Evolutionary conservation across 2,797 vertebrate species (phyloP).

Genomic region (Cynopterus sphinx): DNA sequence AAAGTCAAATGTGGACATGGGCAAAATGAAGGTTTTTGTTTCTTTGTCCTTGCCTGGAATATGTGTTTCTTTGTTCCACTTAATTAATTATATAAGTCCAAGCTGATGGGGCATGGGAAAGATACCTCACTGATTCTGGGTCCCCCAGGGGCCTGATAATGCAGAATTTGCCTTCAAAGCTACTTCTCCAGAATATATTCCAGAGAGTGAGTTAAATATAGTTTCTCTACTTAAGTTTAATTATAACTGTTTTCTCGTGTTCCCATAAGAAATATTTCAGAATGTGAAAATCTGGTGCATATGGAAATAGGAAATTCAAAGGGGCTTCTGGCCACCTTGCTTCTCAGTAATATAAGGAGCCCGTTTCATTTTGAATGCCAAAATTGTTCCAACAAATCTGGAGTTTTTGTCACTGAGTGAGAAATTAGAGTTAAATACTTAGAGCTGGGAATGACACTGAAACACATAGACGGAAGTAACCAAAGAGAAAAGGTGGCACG

Average conservation of each 20-base stretch:
- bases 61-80: background rate
- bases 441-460: constrained; percentile 52
- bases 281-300: constrained; percentile 80
- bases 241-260: constrained; percentile 81
- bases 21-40: background rate
- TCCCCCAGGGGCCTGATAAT: background rate
- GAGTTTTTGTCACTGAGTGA: constrained; percentile 73
- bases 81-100: background rate
- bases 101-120: background rate
- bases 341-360: constrained; percentile 65
- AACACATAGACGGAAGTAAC: constrained; percentile 13
- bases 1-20: constrained; percentile 34
- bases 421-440: constrained; percentile 75
- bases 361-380: constrained; percentile 61
- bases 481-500: background rate
- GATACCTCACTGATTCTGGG: background rate
- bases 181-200: constrained; percentile 58
- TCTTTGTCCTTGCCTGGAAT: background rate
- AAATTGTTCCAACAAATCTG: constrained; percentile 75
- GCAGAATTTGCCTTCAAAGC: constrained; percentile 22
- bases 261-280: constrained; percentile 81
- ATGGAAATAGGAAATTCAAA: constrained; percentile 81
- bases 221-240: constrained; percentile 77
- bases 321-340: constrained; percentile 66
- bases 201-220: constrained; percentile 75